Evolutionary conservation across 2,888 invertebrate species (phyloP).

Genomic region (Nysson spinosus): DNA sequence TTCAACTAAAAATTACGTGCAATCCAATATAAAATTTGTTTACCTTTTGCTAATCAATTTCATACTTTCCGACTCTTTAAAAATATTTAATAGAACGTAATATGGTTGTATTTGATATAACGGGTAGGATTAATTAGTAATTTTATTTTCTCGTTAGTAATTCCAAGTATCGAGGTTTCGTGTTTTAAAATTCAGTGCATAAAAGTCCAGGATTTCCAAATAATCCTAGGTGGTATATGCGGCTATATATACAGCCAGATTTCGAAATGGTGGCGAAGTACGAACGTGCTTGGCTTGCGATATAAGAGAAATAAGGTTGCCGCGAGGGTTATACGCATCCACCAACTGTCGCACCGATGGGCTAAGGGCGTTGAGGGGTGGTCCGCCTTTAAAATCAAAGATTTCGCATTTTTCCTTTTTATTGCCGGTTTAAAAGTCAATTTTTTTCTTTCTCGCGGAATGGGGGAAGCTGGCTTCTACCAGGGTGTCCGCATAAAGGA

Average conservation of each 20-base stretch:
- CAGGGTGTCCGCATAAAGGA: constrained; percentile 52
- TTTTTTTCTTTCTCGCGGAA: constrained; percentile 56
- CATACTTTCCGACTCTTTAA: too few relatives aligned
- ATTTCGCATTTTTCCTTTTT: constrained; percentile 73
- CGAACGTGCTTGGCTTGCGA: constrained; percentile 74
- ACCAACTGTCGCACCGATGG: constrained; percentile 72
- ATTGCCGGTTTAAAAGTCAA: constrained; percentile 76
- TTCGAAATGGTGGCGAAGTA: constrained; percentile 59
- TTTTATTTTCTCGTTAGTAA: not conserved
- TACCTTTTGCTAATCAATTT: too few relatives aligned
- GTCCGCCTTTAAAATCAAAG: constrained; percentile 68
- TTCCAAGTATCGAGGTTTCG: constrained; percentile 5
- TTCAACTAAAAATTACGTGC: too few relatives aligned
- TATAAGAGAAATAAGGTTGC: constrained; percentile 70
- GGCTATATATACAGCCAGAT: constrained; percentile 54
- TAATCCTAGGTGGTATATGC: constrained; percentile 59
- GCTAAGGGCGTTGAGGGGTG: constrained; percentile 30
- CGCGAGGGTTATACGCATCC: constrained; percentile 69
- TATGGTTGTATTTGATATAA: too few relatives aligned
- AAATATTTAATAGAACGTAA: too few relatives aligned
- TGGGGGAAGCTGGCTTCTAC: constrained; percentile 18
- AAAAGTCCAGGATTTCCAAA: constrained; percentile 62
- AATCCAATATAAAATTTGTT: too few relatives aligned
- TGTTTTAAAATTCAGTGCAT: constrained; percentile 52
- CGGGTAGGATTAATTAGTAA: not conserved